Percentiles rank a stretch among this genome's conserved stretches.
These are phyloP conservation scores for Zosterops pallidus DNA, from an alignment of 2,113 vertebrate genomes.

Conservation along the genomic window DNA sequence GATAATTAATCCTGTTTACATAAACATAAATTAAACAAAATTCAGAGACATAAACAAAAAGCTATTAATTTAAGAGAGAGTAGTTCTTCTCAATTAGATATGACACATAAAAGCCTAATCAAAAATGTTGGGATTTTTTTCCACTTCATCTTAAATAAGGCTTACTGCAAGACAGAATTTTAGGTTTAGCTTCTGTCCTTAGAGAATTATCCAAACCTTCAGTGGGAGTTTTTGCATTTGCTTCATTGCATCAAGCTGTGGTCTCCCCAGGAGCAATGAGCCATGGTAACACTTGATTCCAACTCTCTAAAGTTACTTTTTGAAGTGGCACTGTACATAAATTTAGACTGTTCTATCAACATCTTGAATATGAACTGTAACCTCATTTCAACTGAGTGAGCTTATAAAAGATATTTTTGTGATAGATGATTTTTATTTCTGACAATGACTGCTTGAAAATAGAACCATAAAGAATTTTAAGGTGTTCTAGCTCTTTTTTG, in stretches of 20 bases:
- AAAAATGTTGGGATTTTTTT: neutral
- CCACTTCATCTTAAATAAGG: neutral
- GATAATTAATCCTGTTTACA: slow-evolving; percentile 5
- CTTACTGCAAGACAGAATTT: neutral
- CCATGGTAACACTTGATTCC: neutral
- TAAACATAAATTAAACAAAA: neutral
- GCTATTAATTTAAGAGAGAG: neutral
- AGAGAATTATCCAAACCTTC: neutral
- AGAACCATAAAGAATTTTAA: neutral
- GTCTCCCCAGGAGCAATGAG: neutral
- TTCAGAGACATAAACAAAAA: slow-evolving; percentile 9
- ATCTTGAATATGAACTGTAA: neutral
- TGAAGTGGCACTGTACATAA: neutral
- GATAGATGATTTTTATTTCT: neutral
- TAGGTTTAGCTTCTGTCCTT: neutral
- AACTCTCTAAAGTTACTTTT: neutral
- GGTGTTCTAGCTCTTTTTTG: neutral
- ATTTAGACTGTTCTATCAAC: neutral
- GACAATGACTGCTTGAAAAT: neutral
- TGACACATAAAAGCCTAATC: neutral
- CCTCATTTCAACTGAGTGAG: neutral
- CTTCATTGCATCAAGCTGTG: neutral
- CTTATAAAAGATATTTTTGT: neutral
- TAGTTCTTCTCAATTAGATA: slow-evolving; percentile 12
- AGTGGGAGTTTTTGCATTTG: neutral